Evolutionary conservation across 2,113 vertebrate genomes (phyloP).

Genomic region (Petaurus breviceps): DNA sequence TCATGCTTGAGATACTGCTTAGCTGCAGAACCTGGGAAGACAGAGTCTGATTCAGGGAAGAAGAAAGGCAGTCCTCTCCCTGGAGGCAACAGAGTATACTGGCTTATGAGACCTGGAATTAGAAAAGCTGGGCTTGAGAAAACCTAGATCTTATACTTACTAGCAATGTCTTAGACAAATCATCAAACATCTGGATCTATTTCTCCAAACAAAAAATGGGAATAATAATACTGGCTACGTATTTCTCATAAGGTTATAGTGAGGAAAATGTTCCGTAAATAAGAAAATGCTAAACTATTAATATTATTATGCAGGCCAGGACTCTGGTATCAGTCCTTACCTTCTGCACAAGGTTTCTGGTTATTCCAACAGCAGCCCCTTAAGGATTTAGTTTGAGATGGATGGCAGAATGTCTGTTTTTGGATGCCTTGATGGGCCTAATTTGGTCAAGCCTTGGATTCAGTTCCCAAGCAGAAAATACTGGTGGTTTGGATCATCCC

Average conservation of each 20-base stretch:
- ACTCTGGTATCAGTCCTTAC: background rate
- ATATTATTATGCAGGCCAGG: too few species aligned
- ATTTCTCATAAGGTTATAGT: background rate
- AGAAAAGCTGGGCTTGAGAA: background rate
- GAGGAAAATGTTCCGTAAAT: background rate
- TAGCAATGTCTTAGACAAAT: background rate
- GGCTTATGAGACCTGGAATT: background rate
- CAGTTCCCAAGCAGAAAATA: too few species aligned
- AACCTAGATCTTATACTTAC: background rate
- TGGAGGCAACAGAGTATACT: background rate
- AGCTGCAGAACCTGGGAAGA: background rate
- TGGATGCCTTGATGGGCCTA: too few species aligned
- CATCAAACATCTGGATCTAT: background rate
- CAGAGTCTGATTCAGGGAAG: background rate
- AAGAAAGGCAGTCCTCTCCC: background rate
- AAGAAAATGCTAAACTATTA: background rate
- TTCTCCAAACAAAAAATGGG: background rate
- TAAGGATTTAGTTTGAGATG: too few species aligned
- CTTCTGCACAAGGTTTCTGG: background rate
- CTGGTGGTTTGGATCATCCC: too few species aligned
- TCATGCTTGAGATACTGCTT: background rate
- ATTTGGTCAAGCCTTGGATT: too few species aligned
- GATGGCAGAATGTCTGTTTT: too few species aligned
- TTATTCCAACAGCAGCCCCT: too few species aligned
- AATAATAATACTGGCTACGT: background rate